Percentiles rank a stretch among this genome's conserved stretches.
Evolutionary conservation across 1,140 invertebrate species (phyloP).

Genomic region (Procambarus virginalis): DNA sequence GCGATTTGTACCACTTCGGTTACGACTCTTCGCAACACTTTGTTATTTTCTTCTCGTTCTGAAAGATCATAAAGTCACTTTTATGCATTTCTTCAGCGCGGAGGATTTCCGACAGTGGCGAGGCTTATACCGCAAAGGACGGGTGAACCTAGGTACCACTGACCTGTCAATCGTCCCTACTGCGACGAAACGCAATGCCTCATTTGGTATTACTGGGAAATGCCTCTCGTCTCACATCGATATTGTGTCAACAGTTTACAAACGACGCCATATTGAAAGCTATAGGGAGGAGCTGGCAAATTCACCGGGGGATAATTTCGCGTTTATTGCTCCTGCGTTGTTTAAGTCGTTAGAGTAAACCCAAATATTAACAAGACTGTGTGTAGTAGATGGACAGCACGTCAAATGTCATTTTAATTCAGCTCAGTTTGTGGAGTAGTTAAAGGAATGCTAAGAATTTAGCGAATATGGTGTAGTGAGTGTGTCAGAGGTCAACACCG

Average conservation of each 20-base stretch:
- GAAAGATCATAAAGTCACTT: not conserved
- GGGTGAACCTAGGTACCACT: not conserved
- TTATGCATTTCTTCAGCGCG: not conserved
- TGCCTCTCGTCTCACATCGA: not conserved
- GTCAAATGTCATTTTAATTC: not conserved
- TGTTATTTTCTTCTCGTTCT: not conserved
- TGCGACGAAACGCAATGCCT: not conserved
- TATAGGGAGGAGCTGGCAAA: not conserved
- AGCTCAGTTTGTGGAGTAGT: not conserved
- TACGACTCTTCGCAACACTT: not conserved
- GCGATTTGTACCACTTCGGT: not conserved
- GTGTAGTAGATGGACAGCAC: not conserved
- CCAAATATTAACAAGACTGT: not conserved
- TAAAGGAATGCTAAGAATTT: conserved; percentile 43
- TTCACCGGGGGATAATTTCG: conserved; percentile 29
- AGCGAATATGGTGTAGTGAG: conserved; percentile 15
- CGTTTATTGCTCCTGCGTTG: not conserved
- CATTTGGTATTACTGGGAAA: not conserved
- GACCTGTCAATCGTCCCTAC: conserved; percentile 15
- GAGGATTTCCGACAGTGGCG: not conserved
- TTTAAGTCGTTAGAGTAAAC: too few species aligned
- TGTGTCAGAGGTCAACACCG: conserved; percentile 22
- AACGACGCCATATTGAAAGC: conserved; percentile 51
- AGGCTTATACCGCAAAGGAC: not conserved
- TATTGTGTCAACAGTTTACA: conserved; percentile 56